These are phyloP conservation scores for Diplodus sargus DNA, from an alignment of 2,797 vertebrate species.

Conservation along the genomic window DNA sequence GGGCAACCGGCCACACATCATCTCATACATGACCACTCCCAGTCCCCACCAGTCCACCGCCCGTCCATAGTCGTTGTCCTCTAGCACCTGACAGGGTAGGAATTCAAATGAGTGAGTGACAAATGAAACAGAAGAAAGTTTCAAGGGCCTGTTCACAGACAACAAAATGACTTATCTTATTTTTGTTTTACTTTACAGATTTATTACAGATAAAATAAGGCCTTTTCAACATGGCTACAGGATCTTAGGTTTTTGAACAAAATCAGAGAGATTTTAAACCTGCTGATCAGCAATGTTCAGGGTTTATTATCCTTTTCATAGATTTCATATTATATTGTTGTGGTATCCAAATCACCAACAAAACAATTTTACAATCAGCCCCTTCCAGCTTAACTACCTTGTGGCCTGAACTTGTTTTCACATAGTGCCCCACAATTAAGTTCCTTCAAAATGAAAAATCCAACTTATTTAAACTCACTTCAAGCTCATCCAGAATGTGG, in stretches of 20 bases:
- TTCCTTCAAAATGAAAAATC: background rate
- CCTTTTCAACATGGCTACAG: background rate
- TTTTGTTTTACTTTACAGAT: no score
- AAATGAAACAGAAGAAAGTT: background rate
- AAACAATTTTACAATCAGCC: background rate
- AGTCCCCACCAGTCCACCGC: slow-evolving; percentile 98
- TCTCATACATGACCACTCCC: slow-evolving; percentile 98
- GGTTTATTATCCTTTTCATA: background rate
- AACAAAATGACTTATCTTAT: background rate
- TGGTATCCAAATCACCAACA: background rate
- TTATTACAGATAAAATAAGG: background rate
- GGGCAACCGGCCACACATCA: slow-evolving; percentile 96
- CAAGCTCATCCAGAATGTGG: background rate
- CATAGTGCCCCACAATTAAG: background rate
- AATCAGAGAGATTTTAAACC: background rate
- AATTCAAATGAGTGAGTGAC: background rate
- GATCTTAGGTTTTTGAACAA: background rate
- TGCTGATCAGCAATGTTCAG: background rate
- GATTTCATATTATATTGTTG: background rate
- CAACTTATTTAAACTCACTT: background rate
- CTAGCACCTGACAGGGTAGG: slow-evolving; percentile 86
- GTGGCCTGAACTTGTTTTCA: background rate
- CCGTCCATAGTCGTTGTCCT: slow-evolving; percentile 95
- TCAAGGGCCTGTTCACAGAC: background rate
- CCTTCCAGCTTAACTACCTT: background rate